Percentiles rank a stretch among this genome's conserved stretches.
phyloP scores from a whole-genome alignment of 2,888 invertebrate species.

The Tetrapedia diversipes region DNA sequence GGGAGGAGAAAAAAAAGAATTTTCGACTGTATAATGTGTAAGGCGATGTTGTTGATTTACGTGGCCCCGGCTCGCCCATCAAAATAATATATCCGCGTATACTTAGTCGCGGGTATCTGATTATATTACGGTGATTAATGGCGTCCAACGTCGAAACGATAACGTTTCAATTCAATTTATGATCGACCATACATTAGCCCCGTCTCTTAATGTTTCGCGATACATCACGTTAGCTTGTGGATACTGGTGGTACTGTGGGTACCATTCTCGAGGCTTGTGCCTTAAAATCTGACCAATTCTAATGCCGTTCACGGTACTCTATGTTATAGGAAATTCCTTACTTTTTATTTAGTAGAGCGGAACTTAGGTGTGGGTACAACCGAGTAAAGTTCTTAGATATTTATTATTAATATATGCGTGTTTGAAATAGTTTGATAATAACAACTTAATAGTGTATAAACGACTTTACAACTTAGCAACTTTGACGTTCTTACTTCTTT shows the following conservation, averaged over 20 bases:
- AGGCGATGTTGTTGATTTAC: constrained; percentile 43
- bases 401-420: too few species aligned
- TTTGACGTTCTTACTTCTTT: too few species aligned
- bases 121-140: constrained; percentile 57
- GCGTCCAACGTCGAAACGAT: constrained; percentile 50
- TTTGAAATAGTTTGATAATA: too few species aligned
- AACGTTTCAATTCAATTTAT: constrained; percentile 62
- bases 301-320: too few species aligned
- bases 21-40: too few species aligned
- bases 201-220: constrained; percentile 39
- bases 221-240: constrained; percentile 30
- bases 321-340: too few species aligned
- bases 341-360: too few species aligned
- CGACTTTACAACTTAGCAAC: too few species aligned
- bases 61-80: constrained; percentile 27
- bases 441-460: too few species aligned
- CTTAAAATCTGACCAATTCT: constrained; percentile 8
- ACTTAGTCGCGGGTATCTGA: constrained; percentile 56
- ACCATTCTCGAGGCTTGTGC: constrained; percentile 13
- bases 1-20: background rate
- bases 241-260: constrained; percentile 2
- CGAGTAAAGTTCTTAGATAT: too few species aligned
- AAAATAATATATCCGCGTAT: constrained; percentile 38
- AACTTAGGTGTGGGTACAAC: too few species aligned
- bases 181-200: constrained; percentile 51